Evolutionary conservation across 2,797 vertebrate species (phyloP).

Genomic region (Ceryle rudis): DNA sequence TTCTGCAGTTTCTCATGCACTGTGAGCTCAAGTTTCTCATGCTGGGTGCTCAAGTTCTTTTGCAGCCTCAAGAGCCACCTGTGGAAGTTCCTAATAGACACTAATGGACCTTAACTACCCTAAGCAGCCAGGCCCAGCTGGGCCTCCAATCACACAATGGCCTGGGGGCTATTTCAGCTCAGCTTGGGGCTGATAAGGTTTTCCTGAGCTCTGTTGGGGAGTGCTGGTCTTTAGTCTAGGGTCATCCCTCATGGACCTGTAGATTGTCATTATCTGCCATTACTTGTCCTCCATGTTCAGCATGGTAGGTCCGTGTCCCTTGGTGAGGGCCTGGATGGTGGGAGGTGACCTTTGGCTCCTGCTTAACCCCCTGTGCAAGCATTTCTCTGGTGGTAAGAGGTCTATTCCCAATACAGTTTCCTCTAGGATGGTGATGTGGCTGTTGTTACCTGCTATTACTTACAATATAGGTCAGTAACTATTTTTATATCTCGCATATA

Average conservation of each 20-base stretch:
- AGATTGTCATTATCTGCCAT: fast-evolving
- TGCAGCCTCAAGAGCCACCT: not conserved
- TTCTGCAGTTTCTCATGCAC: not conserved
- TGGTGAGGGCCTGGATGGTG: fast-evolving
- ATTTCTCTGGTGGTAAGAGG: not conserved
- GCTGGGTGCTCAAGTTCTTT: not conserved
- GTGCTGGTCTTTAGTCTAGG: not conserved
- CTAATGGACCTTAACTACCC: fast-evolving
- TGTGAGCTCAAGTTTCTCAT: too few relatives aligned
- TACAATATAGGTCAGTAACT: not conserved
- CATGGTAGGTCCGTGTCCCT: fast-evolving
- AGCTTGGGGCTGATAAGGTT: not conserved
- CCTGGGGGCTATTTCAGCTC: not conserved
- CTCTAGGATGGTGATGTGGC: not conserved
- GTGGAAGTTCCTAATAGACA: not conserved
- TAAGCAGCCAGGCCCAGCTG: not conserved
- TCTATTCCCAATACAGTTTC: not conserved
- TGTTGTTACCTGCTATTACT: not conserved
- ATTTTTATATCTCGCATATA: not conserved
- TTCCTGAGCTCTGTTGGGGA: not conserved
- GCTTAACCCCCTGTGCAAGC: fast-evolving
- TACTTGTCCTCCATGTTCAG: fast-evolving
- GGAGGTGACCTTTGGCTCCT: not conserved
- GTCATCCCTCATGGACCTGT: not conserved
- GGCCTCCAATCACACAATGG: not conserved